Conservation (phyloP, 2,797 vertebrate species). For the Lates japonicus region DNA sequence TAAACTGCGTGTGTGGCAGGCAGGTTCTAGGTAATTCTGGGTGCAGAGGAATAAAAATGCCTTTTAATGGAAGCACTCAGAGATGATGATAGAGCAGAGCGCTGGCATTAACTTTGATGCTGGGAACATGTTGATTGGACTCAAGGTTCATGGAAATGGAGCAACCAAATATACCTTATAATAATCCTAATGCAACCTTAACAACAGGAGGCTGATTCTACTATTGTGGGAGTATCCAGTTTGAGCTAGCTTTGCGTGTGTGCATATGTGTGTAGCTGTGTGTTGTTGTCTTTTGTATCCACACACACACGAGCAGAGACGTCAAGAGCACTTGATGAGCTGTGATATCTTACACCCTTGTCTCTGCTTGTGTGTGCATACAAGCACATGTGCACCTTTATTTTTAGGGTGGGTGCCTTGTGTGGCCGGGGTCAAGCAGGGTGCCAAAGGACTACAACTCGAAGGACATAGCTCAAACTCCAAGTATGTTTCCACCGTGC, state of each 20-base stretch:
- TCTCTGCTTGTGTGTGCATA: conserved; percentile 51
- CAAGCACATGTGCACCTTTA: conserved; percentile 73
- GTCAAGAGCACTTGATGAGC: conserved; percentile 43
- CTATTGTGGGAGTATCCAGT: conserved; percentile 25
- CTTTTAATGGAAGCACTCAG: conserved; percentile 75
- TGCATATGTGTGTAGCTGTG: conserved; percentile 3
- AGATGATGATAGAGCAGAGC: conserved; percentile 67
- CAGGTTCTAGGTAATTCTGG: conserved; percentile 42
- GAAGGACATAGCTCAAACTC: conserved; percentile 85
- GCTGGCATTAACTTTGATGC: conserved; percentile 60
- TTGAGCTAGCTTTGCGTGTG: conserved; percentile 4
- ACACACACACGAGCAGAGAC: conserved; percentile 29
- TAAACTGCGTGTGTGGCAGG: conserved; percentile 54
- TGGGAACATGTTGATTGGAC: conserved; percentile 55
- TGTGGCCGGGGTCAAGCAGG: conserved; percentile 63
- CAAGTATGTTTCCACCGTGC: conserved; percentile 85
- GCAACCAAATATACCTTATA: conserved; percentile 19
- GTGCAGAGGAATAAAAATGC: conserved; percentile 64
- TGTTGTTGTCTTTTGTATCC: conserved; percentile 35
- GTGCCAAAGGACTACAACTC: conserved; percentile 76
- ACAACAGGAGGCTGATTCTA: conserved; percentile 50
- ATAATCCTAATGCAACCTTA: conserved; percentile 31
- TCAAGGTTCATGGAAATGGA: conserved; percentile 46
- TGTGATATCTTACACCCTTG: conserved; percentile 69
- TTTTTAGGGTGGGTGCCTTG: conserved; percentile 81